Evolutionary conservation across 1,140 invertebrate species (phyloP), one percentile per base, ranked within the genome.

Genomic region (Triops cancriformis): DNA sequence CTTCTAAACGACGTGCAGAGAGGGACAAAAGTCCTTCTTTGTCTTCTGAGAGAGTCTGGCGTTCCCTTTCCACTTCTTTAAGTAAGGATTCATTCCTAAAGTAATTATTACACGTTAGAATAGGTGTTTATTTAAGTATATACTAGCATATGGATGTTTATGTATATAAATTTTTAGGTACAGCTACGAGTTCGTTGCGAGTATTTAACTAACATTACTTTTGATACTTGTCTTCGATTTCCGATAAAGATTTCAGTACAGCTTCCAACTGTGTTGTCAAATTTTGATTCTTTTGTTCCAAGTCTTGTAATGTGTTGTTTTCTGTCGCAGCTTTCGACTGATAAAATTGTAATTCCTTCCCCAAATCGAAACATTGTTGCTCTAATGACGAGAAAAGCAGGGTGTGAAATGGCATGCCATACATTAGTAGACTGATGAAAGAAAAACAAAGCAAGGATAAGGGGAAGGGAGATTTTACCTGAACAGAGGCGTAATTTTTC

Each of bases 361-460:
- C 84, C n/a, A 84, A 78, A 42, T 85, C 84, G 82, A 84, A 84
- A 77, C 82, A 83, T 75, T 83, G 81, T 82, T 85, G 84, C 77
- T 85, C 84, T 85, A 80, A 45, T 80, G 81, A 80, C 6, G 77
- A 76, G 64, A 79, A 74, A 28, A 43, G 1, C 2, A 28, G 11
- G 31, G 7, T 37, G 31, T 37, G 31, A 37, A 37, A 37, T 37
- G 7, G 31, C 31, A 37, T 7, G 31, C 31, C 7, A 3, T 2
- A 64, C 10, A 14, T 23, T 23, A 64, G 51, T 12, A 23, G 51
- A 3, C 2, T n/a, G 10, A 1, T 64, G 51, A 18, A 23, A 64
- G 18, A 64, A 23, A 18, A 64, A 64, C 51, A 64, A 14, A 23
- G 9, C 51, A 23, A 64, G 31, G 18, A 10, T 1, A 64, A 7